Conservation (phyloP, 2,797 vertebrate genomes). For the Peromyscus melanophrys region DNA sequence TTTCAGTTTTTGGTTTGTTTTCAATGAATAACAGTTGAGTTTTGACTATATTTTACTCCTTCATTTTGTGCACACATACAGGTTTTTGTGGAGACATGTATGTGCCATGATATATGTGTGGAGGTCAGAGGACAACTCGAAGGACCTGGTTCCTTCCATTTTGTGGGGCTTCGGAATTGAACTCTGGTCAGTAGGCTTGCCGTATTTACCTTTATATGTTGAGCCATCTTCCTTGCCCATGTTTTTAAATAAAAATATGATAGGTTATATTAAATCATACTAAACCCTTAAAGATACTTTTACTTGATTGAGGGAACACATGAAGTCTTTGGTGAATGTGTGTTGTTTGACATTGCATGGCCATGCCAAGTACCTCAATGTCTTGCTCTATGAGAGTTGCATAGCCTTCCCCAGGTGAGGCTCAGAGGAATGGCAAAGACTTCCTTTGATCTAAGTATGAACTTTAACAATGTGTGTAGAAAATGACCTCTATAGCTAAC, state of each 20-base stretch:
- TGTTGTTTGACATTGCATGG: background rate
- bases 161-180: too few species aligned
- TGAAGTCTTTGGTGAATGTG: background rate
- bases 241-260: background rate
- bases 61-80: background rate
- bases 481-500: background rate
- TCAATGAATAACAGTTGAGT: background rate
- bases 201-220: too few species aligned
- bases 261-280: background rate
- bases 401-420: background rate
- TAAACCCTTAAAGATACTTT: background rate
- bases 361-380: background rate
- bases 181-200: background rate
- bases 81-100: background rate
- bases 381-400: background rate
- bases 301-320: background rate
- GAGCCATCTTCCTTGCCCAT: background rate
- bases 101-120: background rate
- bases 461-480: background rate
- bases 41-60: background rate
- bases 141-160: background rate
- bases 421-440: background rate
- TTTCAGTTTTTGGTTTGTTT: background rate
- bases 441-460: background rate
- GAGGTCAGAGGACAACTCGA: background rate